These are phyloP conservation scores for Paradoxurus hermaphroditus DNA, from an alignment of 2,113 vertebrate genomes.

Conservation along the genomic window DNA sequence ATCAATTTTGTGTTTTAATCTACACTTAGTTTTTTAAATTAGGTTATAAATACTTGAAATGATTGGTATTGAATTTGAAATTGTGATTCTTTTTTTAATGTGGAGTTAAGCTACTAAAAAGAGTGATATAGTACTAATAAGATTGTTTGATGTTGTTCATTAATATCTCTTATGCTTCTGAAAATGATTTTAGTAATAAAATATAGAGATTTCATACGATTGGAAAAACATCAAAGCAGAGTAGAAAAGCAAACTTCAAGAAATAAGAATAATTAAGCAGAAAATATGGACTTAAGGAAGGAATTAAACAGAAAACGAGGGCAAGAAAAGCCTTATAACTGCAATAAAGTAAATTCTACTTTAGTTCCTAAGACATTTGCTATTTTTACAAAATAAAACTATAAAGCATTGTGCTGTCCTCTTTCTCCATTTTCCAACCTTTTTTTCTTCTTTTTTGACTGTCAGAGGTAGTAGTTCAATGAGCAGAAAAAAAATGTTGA, in stretches of 20 bases:
- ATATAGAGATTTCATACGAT: background rate
- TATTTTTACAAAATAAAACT: background rate
- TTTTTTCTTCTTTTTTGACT: background rate
- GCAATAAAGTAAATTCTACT: background rate
- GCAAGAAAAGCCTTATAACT: background rate
- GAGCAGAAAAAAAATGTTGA: background rate
- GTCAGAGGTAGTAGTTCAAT: background rate
- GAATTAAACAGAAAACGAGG: background rate
- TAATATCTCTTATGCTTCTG: background rate
- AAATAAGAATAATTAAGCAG: background rate
- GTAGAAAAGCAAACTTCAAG: background rate
- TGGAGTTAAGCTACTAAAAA: background rate
- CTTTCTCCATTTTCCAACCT: background rate
- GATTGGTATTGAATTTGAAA: background rate
- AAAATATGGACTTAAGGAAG: constrained; percentile 24
- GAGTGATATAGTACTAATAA: background rate
- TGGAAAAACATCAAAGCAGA: background rate
- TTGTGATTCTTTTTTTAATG: background rate
- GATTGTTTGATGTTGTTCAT: background rate
- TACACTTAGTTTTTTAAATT: constrained; percentile 29
- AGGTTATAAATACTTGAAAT: constrained; percentile 41
- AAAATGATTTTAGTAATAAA: constrained; percentile 26
- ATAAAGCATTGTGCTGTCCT: background rate
- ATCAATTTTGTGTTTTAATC: constrained; percentile 53
- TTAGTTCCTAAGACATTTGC: background rate